Base-by-base conservation (phyloP, 2,888 invertebrate species). In the Geotrupes spiniger region DNA sequence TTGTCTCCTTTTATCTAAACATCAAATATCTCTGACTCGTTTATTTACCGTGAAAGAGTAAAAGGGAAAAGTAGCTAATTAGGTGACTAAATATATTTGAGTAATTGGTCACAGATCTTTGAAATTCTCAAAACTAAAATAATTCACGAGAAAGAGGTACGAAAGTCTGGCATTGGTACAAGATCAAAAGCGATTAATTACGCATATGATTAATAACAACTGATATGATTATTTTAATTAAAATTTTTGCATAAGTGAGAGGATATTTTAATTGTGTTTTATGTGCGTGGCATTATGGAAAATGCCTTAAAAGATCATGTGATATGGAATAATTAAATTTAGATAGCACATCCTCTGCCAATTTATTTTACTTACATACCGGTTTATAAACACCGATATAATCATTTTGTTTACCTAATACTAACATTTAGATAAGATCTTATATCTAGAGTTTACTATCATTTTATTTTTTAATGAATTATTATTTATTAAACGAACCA, bases 71-170 rank as follows among this genome's bases (percentile, higher is more conserved):
- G 46, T 50, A 47, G 53, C 55, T 57, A 57, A 59, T 59, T 59
- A 56, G 56, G 54, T 52, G 54, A 46, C 57, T 57, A 59, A 59
- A 59, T 57, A 57, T 59, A 57, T 55, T 52, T 54, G 52, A 57
- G 57, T 57, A 59, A 59, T 56, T 57, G 54, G 54, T 38, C 42
- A 50, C 55, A 50, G 50, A 49, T 49, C 54, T 58, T 54, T 56
- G 56, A 57, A 40, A 53, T 51, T 56, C 52, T 33, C 31, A 17
- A 42, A 48, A 42, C 53, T 45, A 47, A 54, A 54, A 56, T 58
- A 56, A 54, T 50, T 42, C 42, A 46, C 38, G 36, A 36, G 16
- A 15, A 16, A 36, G 36, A 36, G 14, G n/a, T n/a, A 36, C 21
- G 21, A 21, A 4, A 3, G 21, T 6, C 21, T 6, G 21, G 6